Percentiles rank a stretch among this genome's conserved stretches.
Evolutionary conservation across 2,797 vertebrate species (phyloP).

Genomic region (Cyclura pinguis): DNA sequence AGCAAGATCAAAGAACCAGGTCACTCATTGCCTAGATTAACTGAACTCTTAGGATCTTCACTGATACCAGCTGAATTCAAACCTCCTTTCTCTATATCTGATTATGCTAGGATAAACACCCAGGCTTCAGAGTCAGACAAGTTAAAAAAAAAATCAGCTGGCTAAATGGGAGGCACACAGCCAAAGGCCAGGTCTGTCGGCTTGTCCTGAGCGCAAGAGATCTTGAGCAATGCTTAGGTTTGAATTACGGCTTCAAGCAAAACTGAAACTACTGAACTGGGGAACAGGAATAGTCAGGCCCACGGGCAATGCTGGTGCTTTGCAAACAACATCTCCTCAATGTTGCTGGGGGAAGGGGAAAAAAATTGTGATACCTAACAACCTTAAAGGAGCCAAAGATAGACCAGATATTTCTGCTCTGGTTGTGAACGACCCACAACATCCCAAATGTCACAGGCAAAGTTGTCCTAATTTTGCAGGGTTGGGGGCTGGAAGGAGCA

Average conservation of each 20-base stretch:
- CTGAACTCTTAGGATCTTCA: constrained; percentile 55
- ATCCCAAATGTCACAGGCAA: not conserved
- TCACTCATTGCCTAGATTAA: constrained; percentile 75
- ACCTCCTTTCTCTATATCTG: constrained; percentile 65
- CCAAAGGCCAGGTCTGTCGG: constrained; percentile 10
- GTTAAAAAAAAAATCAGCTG: constrained; percentile 5
- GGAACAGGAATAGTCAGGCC: not conserved
- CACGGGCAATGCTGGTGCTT: rapidly evolving
- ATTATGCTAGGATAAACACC: constrained; percentile 64
- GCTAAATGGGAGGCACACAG: constrained; percentile 34
- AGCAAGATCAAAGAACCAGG: constrained; percentile 75
- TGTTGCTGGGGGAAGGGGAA: not conserved
- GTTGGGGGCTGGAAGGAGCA: not conserved
- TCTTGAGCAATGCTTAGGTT: constrained; percentile 2
- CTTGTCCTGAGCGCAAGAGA: not conserved
- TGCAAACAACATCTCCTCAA: not conserved
- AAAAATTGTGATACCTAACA: not conserved
- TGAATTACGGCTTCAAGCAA: constrained; percentile 5
- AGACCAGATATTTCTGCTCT: not conserved
- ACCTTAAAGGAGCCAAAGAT: not conserved
- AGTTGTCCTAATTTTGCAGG: not conserved
- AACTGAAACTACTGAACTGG: constrained; percentile 11
- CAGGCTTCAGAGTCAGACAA: constrained; percentile 66
- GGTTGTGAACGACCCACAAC: not conserved
- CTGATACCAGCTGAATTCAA: constrained; percentile 69